These are phyloP conservation scores for Epinephelus awoara DNA, from an alignment of 2,797 vertebrate genomes.

Conservation along the genomic window DNA sequence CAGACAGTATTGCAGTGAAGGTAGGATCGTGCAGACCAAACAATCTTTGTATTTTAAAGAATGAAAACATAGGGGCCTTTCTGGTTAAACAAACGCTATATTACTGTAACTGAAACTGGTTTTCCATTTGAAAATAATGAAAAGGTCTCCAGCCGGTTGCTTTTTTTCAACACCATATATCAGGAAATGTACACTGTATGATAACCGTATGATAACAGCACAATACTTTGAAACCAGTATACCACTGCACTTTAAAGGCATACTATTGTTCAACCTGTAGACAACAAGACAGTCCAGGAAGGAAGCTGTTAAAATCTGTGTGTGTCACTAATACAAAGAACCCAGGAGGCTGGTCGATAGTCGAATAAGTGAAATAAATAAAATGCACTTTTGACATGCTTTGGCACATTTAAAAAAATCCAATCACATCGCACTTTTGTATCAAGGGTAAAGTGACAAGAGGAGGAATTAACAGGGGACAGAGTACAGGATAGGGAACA, in stretches of 20 bases:
- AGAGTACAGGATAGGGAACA: constrained; percentile 53
- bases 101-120: no score
- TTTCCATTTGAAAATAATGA: no score
- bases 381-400: constrained; percentile 30
- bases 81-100: no score
- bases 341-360: neutral
- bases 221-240: no score
- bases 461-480: constrained; percentile 48
- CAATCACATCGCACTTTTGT: constrained; percentile 41
- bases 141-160: no score
- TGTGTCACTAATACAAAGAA: constrained; percentile 4
- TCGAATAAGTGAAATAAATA: constrained; percentile 13
- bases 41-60: constrained; percentile 38
- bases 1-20: constrained; percentile 15
- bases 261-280: constrained; percentile 16
- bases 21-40: constrained; percentile 24
- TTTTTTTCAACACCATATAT: no score
- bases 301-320: neutral
- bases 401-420: constrained; percentile 14
- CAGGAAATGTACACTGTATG: no score
- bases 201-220: no score
- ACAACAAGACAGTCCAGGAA: neutral
- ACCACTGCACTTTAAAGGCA: constrained; percentile 6
- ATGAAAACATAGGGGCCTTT: no score
- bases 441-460: constrained; percentile 46